A percentile compares a stretch with the other conserved stretches of the same genome.
These are phyloP conservation scores for Percopsis transmontana DNA, from an alignment of 2,113 vertebrate species.

Conservation along the genomic window DNA sequence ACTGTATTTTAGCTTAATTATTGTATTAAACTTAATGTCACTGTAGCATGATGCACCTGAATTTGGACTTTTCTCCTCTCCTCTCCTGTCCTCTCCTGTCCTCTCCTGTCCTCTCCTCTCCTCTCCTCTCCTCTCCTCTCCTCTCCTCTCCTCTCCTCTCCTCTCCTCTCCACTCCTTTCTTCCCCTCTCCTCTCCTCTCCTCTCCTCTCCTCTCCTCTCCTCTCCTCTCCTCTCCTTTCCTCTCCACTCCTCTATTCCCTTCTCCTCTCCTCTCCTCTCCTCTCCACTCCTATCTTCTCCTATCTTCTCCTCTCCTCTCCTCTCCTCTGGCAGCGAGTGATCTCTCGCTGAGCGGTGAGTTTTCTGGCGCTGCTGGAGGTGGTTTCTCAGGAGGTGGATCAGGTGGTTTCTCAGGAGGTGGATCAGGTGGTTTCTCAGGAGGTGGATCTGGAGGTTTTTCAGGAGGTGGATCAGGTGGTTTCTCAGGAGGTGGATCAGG, in stretches of 20 bases:
- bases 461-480: too few species aligned
- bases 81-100: background rate
- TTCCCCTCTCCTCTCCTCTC: background rate
- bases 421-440: too few species aligned
- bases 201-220: background rate
- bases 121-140: background rate
- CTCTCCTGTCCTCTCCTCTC: constrained; percentile 1
- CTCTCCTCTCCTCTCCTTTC: background rate
- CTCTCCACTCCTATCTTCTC: background rate
- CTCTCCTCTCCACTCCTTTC: background rate
- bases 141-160: constrained; percentile 4
- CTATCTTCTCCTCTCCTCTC: background rate
- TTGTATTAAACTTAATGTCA: background rate
- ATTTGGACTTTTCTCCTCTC: background rate
- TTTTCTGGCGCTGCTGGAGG: background rate
- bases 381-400: too few species aligned
- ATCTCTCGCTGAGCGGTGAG: constrained; percentile 6
- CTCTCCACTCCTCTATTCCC: background rate
- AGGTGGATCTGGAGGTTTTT: too few species aligned
- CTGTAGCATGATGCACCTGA: background rate
- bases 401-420: too few species aligned
- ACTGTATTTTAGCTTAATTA: too few species aligned
- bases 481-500: background rate
- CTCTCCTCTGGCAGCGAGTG: constrained; percentile 23
- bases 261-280: background rate